These are phyloP conservation scores for Trinorchestia longiramus DNA, from an alignment of 1,140 invertebrate species.

Conservation along the genomic window DNA sequence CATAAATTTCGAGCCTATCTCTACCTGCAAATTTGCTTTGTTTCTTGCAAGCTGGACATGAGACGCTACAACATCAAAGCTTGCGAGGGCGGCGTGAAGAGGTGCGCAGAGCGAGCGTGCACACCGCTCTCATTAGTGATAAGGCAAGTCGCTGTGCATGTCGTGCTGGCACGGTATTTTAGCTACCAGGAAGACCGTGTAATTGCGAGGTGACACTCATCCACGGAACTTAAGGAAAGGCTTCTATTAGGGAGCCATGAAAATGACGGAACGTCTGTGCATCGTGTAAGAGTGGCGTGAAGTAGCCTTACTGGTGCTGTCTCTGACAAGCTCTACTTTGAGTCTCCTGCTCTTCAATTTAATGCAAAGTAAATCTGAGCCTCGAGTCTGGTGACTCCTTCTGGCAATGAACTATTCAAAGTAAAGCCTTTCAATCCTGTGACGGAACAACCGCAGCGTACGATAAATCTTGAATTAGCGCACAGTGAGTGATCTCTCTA, in stretches of 20 bases:
- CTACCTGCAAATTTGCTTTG: not conserved
- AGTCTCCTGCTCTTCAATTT: not conserved
- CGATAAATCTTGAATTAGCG: not conserved
- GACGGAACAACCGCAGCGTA: not conserved
- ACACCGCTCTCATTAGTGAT: not conserved
- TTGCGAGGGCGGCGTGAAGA: not conserved
- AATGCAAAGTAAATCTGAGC: not conserved
- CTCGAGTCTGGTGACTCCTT: not conserved
- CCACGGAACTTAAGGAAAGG: constrained; percentile 6
- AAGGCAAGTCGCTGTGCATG: not conserved
- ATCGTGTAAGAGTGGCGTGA: not conserved
- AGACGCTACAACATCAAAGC: not conserved
- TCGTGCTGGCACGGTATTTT: constrained; percentile 6
- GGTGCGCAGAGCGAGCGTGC: not conserved
- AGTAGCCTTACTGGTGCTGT: not conserved
- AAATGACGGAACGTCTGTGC: not conserved
- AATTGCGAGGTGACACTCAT: not conserved
- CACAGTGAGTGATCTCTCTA: not conserved
- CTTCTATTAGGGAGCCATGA: not conserved
- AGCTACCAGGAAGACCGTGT: not conserved
- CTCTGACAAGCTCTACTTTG: not conserved
- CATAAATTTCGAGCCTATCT: not conserved
- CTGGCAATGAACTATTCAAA: not conserved
- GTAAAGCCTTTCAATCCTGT: not conserved
- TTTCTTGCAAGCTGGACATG: not conserved